Base-by-base conservation (phyloP, 2,888 invertebrate species). In the Drosophila yooni region DNA sequence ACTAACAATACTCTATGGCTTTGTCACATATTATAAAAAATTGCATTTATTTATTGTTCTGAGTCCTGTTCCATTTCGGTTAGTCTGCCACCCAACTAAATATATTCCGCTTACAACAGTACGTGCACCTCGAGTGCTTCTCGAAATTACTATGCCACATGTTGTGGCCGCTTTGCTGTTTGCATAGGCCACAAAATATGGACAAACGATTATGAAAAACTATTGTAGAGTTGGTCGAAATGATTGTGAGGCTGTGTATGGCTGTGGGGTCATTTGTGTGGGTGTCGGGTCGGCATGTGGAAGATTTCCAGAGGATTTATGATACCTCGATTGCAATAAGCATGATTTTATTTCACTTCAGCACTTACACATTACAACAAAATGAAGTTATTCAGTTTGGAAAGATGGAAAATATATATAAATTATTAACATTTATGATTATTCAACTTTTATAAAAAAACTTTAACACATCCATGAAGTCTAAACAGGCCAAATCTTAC, bases 201-300 rank as follows among this genome's bases (percentile, higher is more conserved):
- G 79, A 79, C 88, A 85, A 85, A 89, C 87, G 82, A 84, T 89
- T 89, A 89, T 89, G 82, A 91, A 87, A 88, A 87, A 80, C 87
- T 84, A 71, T 58, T 64, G 66, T 50, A 27, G 63, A 31, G 51
- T 56, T 54, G 50, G 11, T 53, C 29, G 15, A 52, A 36, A 15
- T 36, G 52, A 15, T 21, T 21, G 7, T 8, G 4, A 31, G 40
- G 13, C 40, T 57, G 29, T 53, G 56, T 46, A 33, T 52, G 54
- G 54, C 36, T 21, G 4, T 21, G 62, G 33, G 33, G 38, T 15
- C 66, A 51, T 66, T 25, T 40, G 54, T 25, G 25, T 46, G 38
- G 25, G n/a, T 52, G 57, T 51, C 51, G 56, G 61, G 21, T 33
- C 38, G 43, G 25, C 43, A 36, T 64, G 57, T 38, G 70, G 10